phyloP scores from a whole-genome alignment of 2,888 invertebrate genomes.

The Hydriomena furcata region DNA sequence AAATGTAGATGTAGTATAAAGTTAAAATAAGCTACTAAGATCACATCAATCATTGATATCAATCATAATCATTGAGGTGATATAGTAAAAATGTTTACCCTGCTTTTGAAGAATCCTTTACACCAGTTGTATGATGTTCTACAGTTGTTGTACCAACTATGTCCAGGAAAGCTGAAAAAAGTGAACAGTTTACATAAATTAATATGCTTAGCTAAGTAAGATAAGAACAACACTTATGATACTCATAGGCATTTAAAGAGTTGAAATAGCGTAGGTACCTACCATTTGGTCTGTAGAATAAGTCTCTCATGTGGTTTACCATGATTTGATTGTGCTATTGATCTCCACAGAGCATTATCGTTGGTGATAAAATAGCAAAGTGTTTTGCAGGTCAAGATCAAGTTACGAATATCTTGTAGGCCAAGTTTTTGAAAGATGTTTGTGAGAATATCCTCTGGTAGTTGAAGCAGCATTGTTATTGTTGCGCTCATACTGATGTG shows the following conservation, averaged over 20 bases:
- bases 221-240: no score
- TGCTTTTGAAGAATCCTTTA: slow-evolving; percentile 57
- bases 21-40: no score
- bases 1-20: no score
- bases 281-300: slow-evolving; percentile 47
- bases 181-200: no score
- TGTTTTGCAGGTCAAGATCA: slow-evolving; percentile 65
- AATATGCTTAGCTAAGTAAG: no score
- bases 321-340: slow-evolving; percentile 11
- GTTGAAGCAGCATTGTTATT: slow-evolving; percentile 36
- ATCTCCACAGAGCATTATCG: slow-evolving; percentile 63
- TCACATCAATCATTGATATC: no score
- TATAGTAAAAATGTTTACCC: slow-evolving; percentile 25
- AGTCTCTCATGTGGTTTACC: slow-evolving; percentile 36
- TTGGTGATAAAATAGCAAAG: slow-evolving; percentile 53
- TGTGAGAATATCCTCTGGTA: slow-evolving; percentile 64
- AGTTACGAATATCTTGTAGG: slow-evolving; percentile 55
- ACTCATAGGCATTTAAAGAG: no score
- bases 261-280: slow-evolving; percentile 2
- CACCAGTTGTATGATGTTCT: slow-evolving; percentile 70
- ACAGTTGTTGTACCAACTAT: slow-evolving; percentile 56
- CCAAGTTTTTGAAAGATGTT: slow-evolving; percentile 56
- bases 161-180: slow-evolving; percentile 10
- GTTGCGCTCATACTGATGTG: no score
- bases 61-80: no score